Base-by-base conservation (phyloP, 2,888 invertebrate genomes). In the Eustalomyia histrio region DNA sequence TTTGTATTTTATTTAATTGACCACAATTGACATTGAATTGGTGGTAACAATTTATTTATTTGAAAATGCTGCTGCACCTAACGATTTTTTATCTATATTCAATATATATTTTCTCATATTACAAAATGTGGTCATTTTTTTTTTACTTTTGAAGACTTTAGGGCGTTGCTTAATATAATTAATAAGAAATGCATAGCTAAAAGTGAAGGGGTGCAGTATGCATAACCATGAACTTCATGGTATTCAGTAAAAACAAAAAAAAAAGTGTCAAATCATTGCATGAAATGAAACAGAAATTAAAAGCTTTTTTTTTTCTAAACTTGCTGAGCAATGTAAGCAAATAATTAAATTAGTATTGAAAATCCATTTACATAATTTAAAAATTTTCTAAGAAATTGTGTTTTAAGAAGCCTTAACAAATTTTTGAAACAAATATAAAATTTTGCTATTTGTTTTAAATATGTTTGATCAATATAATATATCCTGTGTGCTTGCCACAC, bases 381-480 rank as follows among this genome's bases (percentile, higher is more conserved):
- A n/a, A n/a, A n/a, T n/a, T n/a, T n/a, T n/a, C n/a, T n/a, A n/a
- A n/a, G n/a, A n/a, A n/a, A n/a, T n/a, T n/a, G n/a, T n/a, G n/a
- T n/a, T n/a, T n/a, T n/a, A n/a, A n/a, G n/a, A n/a, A n/a, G n/a
- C n/a, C n/a, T n/a, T n/a, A n/a, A n/a, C n/a, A n/a, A n/a, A n/a
- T n/a, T n/a, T n/a, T n/a, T n/a, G n/a, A n/a, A n/a, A n/a, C n/a
- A n/a, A n/a, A n/a, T n/a, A n/a, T n/a, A n/a, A n/a, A n/a, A n/a
- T n/a, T n/a, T n/a, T n/a, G n/a, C n/a, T n/a, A n/a, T n/a, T n/a
- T n/a, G n/a, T n/a, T n/a, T n/a, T n/a, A n/a, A n/a, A 21, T 4
- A 21, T 47, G n/a, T 47, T 47, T 47, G 43, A 47, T 47, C 43
- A 47, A 47, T n/a, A 47, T 47, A 47, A 47, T n/a, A 47, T 47